phyloP scores from a whole-genome alignment of 2,888 invertebrate species.

The Thysanoteuthis rhombus region DNA sequence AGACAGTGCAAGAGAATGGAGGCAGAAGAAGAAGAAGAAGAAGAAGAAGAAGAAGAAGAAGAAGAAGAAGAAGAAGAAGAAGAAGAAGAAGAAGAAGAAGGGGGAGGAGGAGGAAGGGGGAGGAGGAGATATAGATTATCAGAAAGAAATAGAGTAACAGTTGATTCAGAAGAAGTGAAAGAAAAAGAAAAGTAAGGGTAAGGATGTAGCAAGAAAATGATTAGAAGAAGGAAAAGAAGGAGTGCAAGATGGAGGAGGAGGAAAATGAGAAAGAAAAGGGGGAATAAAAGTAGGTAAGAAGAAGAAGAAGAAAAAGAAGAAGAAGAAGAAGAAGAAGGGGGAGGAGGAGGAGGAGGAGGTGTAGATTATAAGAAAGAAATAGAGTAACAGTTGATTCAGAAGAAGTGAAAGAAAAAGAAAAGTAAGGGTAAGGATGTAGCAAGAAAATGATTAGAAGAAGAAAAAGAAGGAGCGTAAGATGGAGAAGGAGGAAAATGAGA shows the following conservation, averaged over 20 bases:
- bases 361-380: not conserved
- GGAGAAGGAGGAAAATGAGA: not conserved
- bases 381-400: not conserved
- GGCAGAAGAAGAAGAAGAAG: too few species aligned
- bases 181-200: not conserved
- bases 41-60: too few species aligned
- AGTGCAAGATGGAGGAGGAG: not conserved
- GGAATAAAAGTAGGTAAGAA: not conserved
- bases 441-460: not conserved
- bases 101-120: not conserved
- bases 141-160: too few species aligned
- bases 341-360: not conserved
- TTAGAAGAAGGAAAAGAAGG: not conserved
- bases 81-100: not conserved
- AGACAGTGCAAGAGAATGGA: too few species aligned
- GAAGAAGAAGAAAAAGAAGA: not conserved
- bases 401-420: not conserved
- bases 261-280: not conserved
- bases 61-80: not conserved
- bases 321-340: not conserved
- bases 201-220: not conserved
- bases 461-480: not conserved
- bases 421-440: not conserved
- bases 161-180: too few species aligned
- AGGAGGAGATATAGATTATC: too few species aligned